Evolutionary conservation across 2,888 invertebrate genomes (phyloP).

Genomic region (Drosophila paracracens): DNA sequence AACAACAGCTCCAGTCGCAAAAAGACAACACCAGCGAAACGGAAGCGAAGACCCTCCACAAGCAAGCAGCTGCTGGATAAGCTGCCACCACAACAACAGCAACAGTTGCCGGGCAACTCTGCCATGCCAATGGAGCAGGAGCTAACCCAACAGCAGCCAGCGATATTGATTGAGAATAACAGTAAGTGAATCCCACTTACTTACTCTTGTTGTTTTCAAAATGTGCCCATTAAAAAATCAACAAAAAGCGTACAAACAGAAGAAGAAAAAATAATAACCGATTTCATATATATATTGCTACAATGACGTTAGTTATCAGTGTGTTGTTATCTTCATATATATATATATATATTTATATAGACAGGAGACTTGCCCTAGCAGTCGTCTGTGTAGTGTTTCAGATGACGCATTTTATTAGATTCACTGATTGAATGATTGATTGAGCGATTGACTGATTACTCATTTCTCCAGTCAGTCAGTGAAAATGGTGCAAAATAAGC

Average conservation of each 20-base stretch:
- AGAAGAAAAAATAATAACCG: not conserved
- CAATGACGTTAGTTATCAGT: not conserved
- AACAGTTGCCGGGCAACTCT: not conserved
- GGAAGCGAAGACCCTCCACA: constrained; percentile 30
- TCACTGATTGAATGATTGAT: not conserved
- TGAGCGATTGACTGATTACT: not conserved
- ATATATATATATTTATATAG: not conserved
- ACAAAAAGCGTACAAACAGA: not conserved
- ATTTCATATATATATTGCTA: not conserved
- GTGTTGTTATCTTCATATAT: not conserved
- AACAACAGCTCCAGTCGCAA: constrained; percentile 30
- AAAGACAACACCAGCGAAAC: constrained; percentile 21
- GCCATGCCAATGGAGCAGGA: not conserved
- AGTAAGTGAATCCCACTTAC: constrained; percentile 40
- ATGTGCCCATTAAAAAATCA: not conserved
- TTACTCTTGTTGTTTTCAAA: not conserved
- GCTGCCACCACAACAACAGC: not conserved
- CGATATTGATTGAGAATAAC: constrained; percentile 37
- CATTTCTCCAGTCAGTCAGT: not conserved
- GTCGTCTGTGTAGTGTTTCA: not conserved
- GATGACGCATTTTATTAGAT: not conserved
- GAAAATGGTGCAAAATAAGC: not conserved
- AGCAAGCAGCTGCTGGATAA: constrained; percentile 12
- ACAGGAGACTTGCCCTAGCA: not conserved
- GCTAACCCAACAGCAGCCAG: constrained; percentile 4